Percentiles rank a stretch among this genome's conserved stretches.
phyloP scores from a whole-genome alignment of 1,140 invertebrate genomes.

The Holcopasites calliopsidis region DNA sequence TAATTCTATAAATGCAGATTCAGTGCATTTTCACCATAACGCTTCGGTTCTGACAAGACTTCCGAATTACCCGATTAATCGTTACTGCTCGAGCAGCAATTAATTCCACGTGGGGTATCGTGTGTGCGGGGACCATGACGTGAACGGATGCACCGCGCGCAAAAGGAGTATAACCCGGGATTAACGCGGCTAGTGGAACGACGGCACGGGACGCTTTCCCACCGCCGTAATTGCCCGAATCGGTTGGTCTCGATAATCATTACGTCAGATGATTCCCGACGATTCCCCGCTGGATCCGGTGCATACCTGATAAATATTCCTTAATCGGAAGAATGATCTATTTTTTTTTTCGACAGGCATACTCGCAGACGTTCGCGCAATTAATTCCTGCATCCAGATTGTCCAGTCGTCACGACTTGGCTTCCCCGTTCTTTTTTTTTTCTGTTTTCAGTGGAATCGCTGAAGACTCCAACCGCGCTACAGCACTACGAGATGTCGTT shows the following conservation, averaged over 20 bases:
- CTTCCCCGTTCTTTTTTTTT: background rate
- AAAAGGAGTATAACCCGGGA: slow-evolving; percentile 57
- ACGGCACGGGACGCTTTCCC: slow-evolving; percentile 63
- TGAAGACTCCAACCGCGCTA: background rate
- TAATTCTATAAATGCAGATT: background rate
- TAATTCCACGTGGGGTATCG: slow-evolving; percentile 44
- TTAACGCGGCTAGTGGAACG: slow-evolving; percentile 60
- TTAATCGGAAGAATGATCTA: background rate
- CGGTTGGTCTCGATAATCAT: slow-evolving; percentile 71
- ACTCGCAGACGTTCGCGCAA: background rate
- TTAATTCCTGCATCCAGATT: background rate
- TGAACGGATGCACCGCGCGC: slow-evolving; percentile 52
- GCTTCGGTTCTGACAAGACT: background rate
- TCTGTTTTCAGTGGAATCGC: background rate
- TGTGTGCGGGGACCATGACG: slow-evolving; percentile 44
- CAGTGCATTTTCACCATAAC: background rate
- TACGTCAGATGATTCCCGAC: slow-evolving; percentile 49
- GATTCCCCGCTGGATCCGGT: slow-evolving; percentile 23
- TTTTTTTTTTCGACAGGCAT: background rate
- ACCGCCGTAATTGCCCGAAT: slow-evolving; percentile 74
- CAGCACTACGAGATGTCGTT: background rate
- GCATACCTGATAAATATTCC: background rate
- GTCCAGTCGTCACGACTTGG: background rate
- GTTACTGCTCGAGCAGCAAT: slow-evolving; percentile 32
- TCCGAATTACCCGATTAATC: slow-evolving; percentile 44